Base-by-base conservation (phyloP, 2,113 vertebrate genomes). In the Leucopsar rothschildi region DNA sequence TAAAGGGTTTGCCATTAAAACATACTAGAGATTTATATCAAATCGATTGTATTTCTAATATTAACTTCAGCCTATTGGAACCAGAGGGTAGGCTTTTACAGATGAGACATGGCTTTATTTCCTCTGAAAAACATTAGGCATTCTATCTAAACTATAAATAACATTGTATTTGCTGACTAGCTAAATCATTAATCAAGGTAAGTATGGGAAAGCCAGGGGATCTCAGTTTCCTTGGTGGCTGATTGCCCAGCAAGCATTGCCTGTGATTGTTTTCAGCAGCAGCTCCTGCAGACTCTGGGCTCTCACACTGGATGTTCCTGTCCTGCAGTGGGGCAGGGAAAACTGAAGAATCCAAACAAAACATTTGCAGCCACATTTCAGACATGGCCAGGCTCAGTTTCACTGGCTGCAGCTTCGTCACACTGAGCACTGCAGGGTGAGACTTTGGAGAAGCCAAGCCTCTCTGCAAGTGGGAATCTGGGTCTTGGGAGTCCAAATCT, bases 111-210 rank as follows among this genome's bases (percentile, higher is more conserved):
- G 89, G 85, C 96, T 97, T 97, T 94, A 97, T 96, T 97, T 97
- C 96, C 72, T 70, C 90, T 97, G 92, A 92, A 97, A 95, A 96
- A 71, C 97, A 98, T 94, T 71, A 97, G 93, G 75, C 55, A 94
- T 84, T 91, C 88, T 95, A 91, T 92, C 96, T 97, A 95, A 96
- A 97, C 93, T 95, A 96, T 96, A 97, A 97, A 96, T 91, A 96
- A 35, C n/a, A 39, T 52, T 95, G 91, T 97, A 95, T 98, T 98
- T 98, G 97, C 97, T 96, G 97, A 96, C 88, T 84, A 90, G 95
- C 95, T 97, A 95, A 97, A 97, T 98, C 97, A 97, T 98, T 98
- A 98, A 98, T 97, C 97, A 96, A 97, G 97, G 92, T 97, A 96
- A 98, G 97, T 63, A 96, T 25, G 92, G 69, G 65, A 93, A 95